These are phyloP conservation scores for Alfaro cultratus DNA, from an alignment of 2,797 vertebrate species.

Conservation along the genomic window DNA sequence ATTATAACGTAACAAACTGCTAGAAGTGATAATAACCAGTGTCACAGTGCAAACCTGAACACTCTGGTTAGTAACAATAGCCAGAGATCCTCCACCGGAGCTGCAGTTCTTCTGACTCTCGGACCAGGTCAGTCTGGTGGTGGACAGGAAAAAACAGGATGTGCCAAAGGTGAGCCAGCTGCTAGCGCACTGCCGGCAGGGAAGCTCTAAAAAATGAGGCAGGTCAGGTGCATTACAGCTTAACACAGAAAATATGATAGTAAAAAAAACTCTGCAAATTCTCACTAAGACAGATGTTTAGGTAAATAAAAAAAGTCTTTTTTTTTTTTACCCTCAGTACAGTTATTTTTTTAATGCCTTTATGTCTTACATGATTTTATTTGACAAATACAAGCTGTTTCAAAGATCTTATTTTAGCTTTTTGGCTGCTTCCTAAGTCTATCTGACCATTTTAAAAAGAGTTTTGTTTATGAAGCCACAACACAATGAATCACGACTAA, in stretches of 20 bases:
- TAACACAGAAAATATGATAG: background rate
- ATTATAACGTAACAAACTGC: background rate
- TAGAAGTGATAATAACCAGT: background rate
- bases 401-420: background rate
- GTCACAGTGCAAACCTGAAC: conserved; percentile 59
- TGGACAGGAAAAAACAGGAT: conserved; percentile 74
- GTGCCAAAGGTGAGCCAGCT: conserved; percentile 61
- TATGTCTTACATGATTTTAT: no score
- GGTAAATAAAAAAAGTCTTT: background rate
- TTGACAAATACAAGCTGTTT: background rate
- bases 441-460: background rate
- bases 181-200: conserved; percentile 35
- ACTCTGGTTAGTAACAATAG: conserved; percentile 37
- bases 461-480: background rate
- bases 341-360: no score
- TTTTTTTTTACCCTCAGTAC: background rate
- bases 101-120: conserved; percentile 65
- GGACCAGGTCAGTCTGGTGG: conserved; percentile 58
- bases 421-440: background rate
- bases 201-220: conserved; percentile 11
- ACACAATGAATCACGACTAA: background rate
- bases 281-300: background rate
- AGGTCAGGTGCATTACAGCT: background rate
- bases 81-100: conserved; percentile 68
- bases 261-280: background rate